A percentile compares a stretch with the other conserved stretches of the same genome.
Conservation (phyloP, 2,113 vertebrate species). For the Sprattus sprattus region DNA sequence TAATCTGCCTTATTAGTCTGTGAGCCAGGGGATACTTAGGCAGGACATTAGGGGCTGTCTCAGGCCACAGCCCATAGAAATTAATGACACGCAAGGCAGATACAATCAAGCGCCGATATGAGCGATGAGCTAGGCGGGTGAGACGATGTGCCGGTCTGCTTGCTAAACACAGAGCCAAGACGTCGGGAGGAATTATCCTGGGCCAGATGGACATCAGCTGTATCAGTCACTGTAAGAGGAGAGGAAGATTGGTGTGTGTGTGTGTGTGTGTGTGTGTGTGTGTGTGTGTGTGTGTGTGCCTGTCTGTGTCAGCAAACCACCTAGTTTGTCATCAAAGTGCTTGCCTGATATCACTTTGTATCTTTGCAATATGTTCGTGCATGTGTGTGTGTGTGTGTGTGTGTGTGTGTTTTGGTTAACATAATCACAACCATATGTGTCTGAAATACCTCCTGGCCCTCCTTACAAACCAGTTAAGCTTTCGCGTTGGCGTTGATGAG, state of each 20-base stretch:
- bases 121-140: constrained; percentile 63
- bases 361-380: background rate
- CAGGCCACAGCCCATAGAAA: constrained; percentile 69
- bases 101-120: constrained; percentile 66
- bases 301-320: background rate
- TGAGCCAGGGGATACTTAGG: constrained; percentile 66
- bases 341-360: background rate
- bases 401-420: no score
- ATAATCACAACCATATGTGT: no score
- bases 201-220: background rate
- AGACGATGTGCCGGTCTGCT: background rate
- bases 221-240: background rate
- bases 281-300: background rate
- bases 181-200: background rate
- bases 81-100: constrained; percentile 69
- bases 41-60: constrained; percentile 66
- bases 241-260: background rate
- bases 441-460: no score
- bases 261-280: background rate
- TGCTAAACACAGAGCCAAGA: background rate
- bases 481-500: no score
- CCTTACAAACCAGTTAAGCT: no score
- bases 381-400: background rate
- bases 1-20: constrained; percentile 75
- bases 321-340: background rate